Conservation (phyloP, 1,140 invertebrate species). For the Ooceraea biroi region DNA sequence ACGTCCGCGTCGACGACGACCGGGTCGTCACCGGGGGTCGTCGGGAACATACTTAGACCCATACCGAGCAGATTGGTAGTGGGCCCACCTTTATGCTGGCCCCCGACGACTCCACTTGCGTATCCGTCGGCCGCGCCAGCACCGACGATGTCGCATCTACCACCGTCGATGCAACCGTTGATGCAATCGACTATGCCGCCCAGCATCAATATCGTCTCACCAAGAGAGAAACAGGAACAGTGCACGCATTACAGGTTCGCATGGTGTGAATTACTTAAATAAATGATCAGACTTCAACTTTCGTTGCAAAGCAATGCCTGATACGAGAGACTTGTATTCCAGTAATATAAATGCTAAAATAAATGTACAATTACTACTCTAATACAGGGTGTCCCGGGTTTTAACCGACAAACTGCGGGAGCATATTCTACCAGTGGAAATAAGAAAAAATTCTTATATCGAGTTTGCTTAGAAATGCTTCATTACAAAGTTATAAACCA, state of each 20-base stretch:
- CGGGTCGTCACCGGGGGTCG: conserved; percentile 70
- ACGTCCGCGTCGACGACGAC: conserved; percentile 63
- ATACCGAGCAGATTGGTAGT: conserved; percentile 83
- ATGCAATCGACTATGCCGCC: conserved; percentile 67
- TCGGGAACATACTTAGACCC: conserved; percentile 81
- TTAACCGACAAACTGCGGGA: too few relatives aligned
- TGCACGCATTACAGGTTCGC: conserved; percentile 63
- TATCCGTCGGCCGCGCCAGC: conserved; percentile 63
- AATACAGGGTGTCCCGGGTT: too few relatives aligned
- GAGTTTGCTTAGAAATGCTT: too few relatives aligned
- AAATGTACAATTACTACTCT: too few relatives aligned
- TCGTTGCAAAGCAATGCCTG: too few relatives aligned
- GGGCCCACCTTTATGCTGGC: conserved; percentile 81
- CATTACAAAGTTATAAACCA: too few relatives aligned
- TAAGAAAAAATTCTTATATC: too few relatives aligned
- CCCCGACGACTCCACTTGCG: conserved; percentile 70
- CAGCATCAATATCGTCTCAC: conserved; percentile 72
- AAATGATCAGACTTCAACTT: too few relatives aligned
- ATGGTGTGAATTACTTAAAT: neutral
- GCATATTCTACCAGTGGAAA: too few relatives aligned
- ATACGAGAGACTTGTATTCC: too few relatives aligned
- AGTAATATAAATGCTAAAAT: too few relatives aligned
- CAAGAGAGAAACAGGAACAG: conserved; percentile 64
- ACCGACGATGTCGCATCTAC: conserved; percentile 77
- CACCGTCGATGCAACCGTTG: conserved; percentile 67